Evolutionary conservation across 2,888 invertebrate species (phyloP), one percentile per base, ranked within the genome.

Genomic region (Drosophila hamatofila): DNA sequence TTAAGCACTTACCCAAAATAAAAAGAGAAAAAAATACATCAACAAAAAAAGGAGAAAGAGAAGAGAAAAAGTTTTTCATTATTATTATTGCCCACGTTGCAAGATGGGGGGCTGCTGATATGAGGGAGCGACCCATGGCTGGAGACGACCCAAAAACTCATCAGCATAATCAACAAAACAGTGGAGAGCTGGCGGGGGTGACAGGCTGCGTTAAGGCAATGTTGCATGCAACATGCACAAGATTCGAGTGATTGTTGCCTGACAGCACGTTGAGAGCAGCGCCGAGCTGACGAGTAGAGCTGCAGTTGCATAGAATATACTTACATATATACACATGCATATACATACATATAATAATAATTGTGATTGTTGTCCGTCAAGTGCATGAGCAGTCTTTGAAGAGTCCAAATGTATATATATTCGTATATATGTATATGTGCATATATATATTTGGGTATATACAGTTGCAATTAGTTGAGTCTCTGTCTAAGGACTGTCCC

Each of bases 201-300:
- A 14, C 18, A 11, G 61, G 27, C 55, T 62, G 27, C 49, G 55
- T 23, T 30, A 52, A 44, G 75, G 66, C 56, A 74, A 72, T 78
- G 87, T 89, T 84, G 84, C 84, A 87, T 84, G 84, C 88, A 87
- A 84, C 84, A 84, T 84, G 84, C 81, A 86, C 87, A 83, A 80
- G 71, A 72, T 64, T 58, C 78, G 77, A 83, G 74, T 80, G 77
- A 80, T 73, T 73, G 77, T 67, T 87, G 79, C 70, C 78, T 78
- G 83, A 85, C 73, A 78, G 83, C 80, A 72, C 64, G 87, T 62
- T 79, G 77, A 77, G 77, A 62, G 78, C 59, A 62, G 78, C 30
- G 30, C 9, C n/a, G n/a, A 11, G 30, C 30, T 11, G 30, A 30
- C 30, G 30, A 11, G 11, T 30, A 37, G 42, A 18, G 23, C 49